phyloP scores from a whole-genome alignment of 2,113 vertebrate genomes.

The Ovibos moschatus region DNA sequence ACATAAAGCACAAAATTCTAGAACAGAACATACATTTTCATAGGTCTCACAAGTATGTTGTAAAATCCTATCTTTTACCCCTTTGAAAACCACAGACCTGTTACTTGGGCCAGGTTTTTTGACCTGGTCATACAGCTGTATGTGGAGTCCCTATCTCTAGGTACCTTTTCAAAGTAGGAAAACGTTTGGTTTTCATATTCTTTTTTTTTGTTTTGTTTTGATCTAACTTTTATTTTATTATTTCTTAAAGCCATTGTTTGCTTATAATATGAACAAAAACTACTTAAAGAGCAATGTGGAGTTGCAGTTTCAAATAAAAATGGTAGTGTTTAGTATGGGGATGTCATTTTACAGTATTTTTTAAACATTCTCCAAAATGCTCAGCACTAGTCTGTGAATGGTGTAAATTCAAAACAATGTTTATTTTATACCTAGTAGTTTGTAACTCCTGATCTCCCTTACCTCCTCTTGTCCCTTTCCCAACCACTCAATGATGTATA shows the following conservation, averaged over 20 bases:
- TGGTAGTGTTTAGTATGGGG: not conserved
- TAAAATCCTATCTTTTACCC: not conserved
- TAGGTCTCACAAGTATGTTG: not conserved
- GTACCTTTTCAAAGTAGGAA: not conserved
- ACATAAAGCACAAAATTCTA: not conserved
- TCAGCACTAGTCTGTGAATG: not conserved
- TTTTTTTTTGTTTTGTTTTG: too few species aligned
- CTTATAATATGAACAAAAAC: not conserved
- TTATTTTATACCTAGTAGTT: not conserved
- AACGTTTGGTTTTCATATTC: not conserved
- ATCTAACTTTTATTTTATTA: too few species aligned
- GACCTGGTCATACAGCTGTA: not conserved
- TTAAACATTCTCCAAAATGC: not conserved
- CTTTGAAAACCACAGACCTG: not conserved
- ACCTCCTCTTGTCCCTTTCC: not conserved
- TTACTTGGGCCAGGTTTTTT: not conserved
- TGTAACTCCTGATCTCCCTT: not conserved
- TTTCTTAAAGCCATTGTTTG: not conserved
- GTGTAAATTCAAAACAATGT: not conserved
- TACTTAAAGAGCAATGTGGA: not conserved
- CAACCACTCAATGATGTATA: not conserved
- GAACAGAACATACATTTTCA: not conserved
- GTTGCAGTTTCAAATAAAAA: not conserved
- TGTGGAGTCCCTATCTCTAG: not conserved
- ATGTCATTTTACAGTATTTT: not conserved